A percentile compares a stretch with the other conserved stretches of the same genome.
These are phyloP conservation scores for Pycnonotus jocosus DNA, from an alignment of 2,113 vertebrate genomes.

Conservation along the genomic window DNA sequence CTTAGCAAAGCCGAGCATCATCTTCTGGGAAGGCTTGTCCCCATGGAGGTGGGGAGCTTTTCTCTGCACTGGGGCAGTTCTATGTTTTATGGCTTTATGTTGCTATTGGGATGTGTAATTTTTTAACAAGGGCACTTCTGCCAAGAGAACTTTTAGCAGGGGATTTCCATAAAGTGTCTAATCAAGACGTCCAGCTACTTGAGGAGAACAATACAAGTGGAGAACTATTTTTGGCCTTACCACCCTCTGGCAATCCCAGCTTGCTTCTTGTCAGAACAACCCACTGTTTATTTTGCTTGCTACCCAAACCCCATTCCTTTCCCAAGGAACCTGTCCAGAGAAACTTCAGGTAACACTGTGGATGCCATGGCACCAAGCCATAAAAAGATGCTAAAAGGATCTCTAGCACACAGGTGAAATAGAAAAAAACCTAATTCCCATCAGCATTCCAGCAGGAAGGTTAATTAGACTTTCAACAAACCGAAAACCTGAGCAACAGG, in stretches of 20 bases:
- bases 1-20: not conserved
- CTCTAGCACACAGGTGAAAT: not conserved
- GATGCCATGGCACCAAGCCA: accelerated
- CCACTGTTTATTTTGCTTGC: not conserved
- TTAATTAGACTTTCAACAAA: constrained; percentile 25
- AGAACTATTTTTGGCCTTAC: not conserved
- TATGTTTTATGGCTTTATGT: not conserved
- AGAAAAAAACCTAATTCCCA: not conserved
- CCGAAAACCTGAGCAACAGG: constrained; percentile 40
- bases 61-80: not conserved
- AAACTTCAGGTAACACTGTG: not conserved
- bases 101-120: not conserved
- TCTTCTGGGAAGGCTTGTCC: not conserved
- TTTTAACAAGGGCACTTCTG: not conserved
- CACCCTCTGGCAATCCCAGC: not conserved
- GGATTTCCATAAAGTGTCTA: not conserved
- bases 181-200: not conserved
- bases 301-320: not conserved
- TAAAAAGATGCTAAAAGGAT: not conserved
- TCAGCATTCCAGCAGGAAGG: not conserved
- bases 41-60: not conserved
- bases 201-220: not conserved
- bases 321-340: not conserved
- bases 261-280: not conserved
- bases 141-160: not conserved